Percentiles rank a stretch among this genome's conserved stretches.
These are phyloP conservation scores for Sepioteuthis lessoniana DNA, from an alignment of 2,888 invertebrate species.

Conservation along the genomic window DNA sequence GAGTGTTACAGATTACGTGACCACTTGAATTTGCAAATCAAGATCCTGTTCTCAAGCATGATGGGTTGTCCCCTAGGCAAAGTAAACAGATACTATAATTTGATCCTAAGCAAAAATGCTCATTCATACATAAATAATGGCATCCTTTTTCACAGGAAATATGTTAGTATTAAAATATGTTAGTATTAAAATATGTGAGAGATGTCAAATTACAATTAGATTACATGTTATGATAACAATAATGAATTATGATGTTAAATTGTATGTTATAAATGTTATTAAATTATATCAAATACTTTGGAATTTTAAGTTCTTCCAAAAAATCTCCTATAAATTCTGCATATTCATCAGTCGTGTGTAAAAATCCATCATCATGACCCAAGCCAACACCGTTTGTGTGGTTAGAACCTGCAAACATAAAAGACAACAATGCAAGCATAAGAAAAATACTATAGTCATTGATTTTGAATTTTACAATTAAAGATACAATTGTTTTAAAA, in stretches of 20 bases:
- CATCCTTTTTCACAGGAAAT: too few species aligned
- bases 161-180: too few species aligned
- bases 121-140: too few species aligned
- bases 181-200: too few species aligned
- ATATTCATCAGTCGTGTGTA: slow-evolving; percentile 57
- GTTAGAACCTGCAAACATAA: slow-evolving; percentile 54
- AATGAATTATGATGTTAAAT: neutral
- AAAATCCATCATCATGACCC: slow-evolving; percentile 57
- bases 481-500: neutral
- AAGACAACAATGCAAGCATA: neutral
- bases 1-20: too few species aligned
- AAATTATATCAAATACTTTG: slow-evolving; percentile 53
- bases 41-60: too few species aligned
- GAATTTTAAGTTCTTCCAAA: slow-evolving; percentile 55
- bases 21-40: too few species aligned
- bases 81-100: too few species aligned
- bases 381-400: slow-evolving; percentile 55
- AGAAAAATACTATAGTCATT: neutral
- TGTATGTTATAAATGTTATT: neutral
- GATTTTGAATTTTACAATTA: neutral
- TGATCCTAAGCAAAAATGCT: too few species aligned
- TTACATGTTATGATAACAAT: neutral
- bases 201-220: too few species aligned
- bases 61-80: too few species aligned
- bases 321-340: slow-evolving; percentile 62